Percentiles rank a stretch among this genome's conserved stretches.
Evolutionary conservation across 2,113 vertebrate species (phyloP).

Genomic region (Hystrix cristata): DNA sequence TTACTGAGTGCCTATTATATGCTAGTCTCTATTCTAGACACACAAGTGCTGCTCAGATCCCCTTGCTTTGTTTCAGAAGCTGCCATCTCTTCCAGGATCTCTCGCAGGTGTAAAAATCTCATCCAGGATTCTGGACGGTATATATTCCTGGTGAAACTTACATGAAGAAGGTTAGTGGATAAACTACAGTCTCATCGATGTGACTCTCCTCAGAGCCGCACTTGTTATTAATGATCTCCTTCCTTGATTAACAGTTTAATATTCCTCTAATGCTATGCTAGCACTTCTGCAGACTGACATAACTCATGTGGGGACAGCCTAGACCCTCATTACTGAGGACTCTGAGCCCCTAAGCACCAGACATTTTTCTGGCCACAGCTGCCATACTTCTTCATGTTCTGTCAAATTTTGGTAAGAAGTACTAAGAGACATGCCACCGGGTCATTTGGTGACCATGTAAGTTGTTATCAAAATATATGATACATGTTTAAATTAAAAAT

Average conservation of each 20-base stretch:
- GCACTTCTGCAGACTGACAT: fast-evolving
- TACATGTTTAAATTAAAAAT: neutral
- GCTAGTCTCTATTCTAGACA: neutral
- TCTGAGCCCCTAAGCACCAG: neutral
- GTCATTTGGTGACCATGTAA: neutral
- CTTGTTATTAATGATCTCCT: neutral
- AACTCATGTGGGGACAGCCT: neutral
- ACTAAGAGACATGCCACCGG: neutral
- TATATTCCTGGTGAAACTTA: neutral
- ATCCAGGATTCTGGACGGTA: neutral
- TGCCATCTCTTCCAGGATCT: neutral
- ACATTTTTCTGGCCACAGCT: neutral
- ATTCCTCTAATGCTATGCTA: no score
- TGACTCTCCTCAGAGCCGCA: neutral
- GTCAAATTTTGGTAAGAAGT: neutral
- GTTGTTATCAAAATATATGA: neutral
- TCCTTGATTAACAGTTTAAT: no score
- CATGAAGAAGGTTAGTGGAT: neutral
- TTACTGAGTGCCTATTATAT: neutral
- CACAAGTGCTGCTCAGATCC: neutral
- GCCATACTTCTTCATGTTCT: neutral
- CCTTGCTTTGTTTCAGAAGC: neutral
- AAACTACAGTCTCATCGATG: neutral
- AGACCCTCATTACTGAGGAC: neutral
- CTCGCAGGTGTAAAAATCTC: neutral